Percentiles rank a stretch among this genome's conserved stretches.
These are phyloP conservation scores for Aplochiton taeniatus DNA, from an alignment of 2,797 vertebrate genomes.

Conservation along the genomic window DNA sequence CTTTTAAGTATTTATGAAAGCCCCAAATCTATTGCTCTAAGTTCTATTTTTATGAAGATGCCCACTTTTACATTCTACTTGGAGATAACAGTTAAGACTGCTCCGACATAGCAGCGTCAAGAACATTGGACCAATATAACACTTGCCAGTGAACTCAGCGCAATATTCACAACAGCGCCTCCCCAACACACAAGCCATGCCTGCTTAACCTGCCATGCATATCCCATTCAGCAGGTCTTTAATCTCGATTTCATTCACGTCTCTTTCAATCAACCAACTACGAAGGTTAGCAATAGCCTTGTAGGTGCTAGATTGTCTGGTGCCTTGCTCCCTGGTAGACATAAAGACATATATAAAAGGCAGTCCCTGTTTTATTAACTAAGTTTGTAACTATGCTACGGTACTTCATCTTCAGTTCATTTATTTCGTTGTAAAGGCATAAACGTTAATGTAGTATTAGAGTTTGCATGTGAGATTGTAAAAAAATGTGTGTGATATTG, in stretches of 20 bases:
- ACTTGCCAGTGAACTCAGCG: slow-evolving; percentile 37
- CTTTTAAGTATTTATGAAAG: no score
- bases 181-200: slow-evolving; percentile 63
- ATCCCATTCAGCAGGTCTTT: slow-evolving; percentile 36
- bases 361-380: no score
- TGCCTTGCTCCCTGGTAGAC: no score
- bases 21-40: no score
- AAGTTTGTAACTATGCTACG: no score
- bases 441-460: no score
- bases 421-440: no score
- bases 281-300: background rate
- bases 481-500: no score
- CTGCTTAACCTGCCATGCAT: slow-evolving; percentile 38
- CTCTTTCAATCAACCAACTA: slow-evolving; percentile 9
- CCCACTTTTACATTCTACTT: slow-evolving; percentile 37
- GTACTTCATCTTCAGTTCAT: no score
- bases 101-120: slow-evolving; percentile 45
- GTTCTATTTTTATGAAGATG: background rate
- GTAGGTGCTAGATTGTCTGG: no score
- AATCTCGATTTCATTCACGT: slow-evolving; percentile 12
- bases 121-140: slow-evolving; percentile 55
- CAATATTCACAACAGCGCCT: background rate
- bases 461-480: no score
- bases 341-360: no score
- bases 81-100: slow-evolving; percentile 29